Base-by-base conservation (phyloP, 2,113 vertebrate genomes). In the Lepus americanus region DNA sequence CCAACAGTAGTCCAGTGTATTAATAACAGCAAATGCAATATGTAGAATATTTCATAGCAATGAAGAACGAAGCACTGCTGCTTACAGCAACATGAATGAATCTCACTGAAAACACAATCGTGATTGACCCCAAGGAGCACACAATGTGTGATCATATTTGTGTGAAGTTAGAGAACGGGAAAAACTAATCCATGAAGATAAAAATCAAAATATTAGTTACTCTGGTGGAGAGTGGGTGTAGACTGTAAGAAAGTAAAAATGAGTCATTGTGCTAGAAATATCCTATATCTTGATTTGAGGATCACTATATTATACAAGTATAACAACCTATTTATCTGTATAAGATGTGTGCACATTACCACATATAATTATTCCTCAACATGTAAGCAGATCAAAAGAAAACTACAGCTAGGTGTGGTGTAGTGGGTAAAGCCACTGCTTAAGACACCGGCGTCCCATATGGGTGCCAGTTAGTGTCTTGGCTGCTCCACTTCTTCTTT, bases 71-170 rank as follows among this genome's bases (percentile, higher is more conserved):
- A 70, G 12, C 63, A 49, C 27, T 70, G 36, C 49, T 66, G 19
- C 39, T 86, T 59, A 61, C 12, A 17, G 25, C 76, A 31, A 73
- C n/a, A 59, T 55, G 61, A 72, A 27, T 67, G 33, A 72, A 77
- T 82, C 51, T 82, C 76, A 93, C 61, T 36, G 73, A 93, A 78
- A 83, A 78, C 8, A 70, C 33, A 70, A 33, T 78, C 16, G 61
- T 79, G 20, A 79, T 7, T 55, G 49, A 61, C 49, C 7, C 6
- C 89, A 72, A 90, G 78, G 29, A 78, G 13, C 39, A 78, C 6
- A 44, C 6, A 79, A 20, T 44, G 6, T 55, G 5, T 55, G n/a
- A 33, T 20, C 51, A 67, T 55, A 67, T 36, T 78, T 89, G 86
- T 4, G 53, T 59, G n/a, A 77, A 13, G 10, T 70, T 77, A 6